phyloP scores from a whole-genome alignment of 2,113 vertebrate genomes.

The Oenanthe oenanthe region DNA sequence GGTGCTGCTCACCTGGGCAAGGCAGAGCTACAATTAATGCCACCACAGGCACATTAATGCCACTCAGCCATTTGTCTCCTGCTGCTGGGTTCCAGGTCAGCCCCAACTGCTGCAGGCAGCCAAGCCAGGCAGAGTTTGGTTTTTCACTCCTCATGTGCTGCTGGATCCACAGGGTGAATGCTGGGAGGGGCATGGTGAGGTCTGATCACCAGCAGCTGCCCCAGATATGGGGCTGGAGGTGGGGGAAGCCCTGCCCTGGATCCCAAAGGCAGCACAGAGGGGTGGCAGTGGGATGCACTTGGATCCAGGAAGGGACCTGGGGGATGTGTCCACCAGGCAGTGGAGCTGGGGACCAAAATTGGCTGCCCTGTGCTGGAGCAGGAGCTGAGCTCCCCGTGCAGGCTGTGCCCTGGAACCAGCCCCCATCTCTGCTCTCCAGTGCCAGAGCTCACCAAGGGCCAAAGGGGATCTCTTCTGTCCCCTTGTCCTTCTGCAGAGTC shows the following conservation, averaged over 20 bases:
- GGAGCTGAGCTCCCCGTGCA: fast-evolving
- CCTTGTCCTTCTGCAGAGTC: not conserved
- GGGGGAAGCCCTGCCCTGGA: not conserved
- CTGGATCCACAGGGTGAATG: fast-evolving
- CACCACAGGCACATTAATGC: not conserved
- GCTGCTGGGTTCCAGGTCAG: not conserved
- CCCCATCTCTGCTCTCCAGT: fast-evolving
- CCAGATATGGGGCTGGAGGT: not conserved
- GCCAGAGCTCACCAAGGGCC: not conserved
- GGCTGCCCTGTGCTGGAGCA: not conserved
- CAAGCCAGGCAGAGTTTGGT: not conserved
- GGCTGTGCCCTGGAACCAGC: not conserved
- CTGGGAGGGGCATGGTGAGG: fast-evolving
- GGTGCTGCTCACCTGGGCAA: conserved; percentile 4
- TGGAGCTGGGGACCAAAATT: not conserved
- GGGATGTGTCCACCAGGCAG: not conserved
- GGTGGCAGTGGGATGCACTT: fast-evolving
- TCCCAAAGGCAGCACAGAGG: not conserved
- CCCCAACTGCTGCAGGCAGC: not conserved
- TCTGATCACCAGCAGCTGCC: not conserved
- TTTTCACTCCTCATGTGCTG: not conserved
- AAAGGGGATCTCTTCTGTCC: not conserved
- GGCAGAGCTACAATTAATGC: conserved; percentile 28
- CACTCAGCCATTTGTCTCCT: conserved; percentile 21
- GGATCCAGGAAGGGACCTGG: not conserved